phyloP scores from a whole-genome alignment of 2,113 vertebrate species.

The Ailurus styani region DNA sequence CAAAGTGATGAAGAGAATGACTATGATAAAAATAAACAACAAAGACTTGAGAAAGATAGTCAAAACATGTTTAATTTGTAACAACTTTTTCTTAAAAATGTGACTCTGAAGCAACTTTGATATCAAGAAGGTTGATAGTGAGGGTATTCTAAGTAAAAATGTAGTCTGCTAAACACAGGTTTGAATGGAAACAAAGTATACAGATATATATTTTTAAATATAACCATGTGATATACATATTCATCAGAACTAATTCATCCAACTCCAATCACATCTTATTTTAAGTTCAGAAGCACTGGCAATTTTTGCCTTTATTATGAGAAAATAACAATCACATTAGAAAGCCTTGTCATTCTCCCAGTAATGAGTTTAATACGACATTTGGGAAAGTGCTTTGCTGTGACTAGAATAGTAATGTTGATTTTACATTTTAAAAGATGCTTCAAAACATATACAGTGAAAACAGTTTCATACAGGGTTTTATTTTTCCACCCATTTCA shows the following conservation, averaged over 20 bases:
- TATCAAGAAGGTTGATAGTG: background rate
- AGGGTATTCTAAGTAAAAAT: background rate
- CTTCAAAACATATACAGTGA: conserved; percentile 55
- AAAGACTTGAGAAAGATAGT: background rate
- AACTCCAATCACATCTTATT: conserved; percentile 73
- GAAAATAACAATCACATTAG: conserved; percentile 78
- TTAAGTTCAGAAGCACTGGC: conserved; percentile 67
- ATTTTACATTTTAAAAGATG: conserved; percentile 75
- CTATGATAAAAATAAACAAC: background rate
- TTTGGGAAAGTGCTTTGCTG: conserved; percentile 71
- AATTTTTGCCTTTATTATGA: conserved; percentile 79
- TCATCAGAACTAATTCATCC: conserved; percentile 72
- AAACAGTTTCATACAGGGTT: conserved; percentile 33
- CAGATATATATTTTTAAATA: conserved; percentile 36
- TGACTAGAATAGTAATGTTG: conserved; percentile 70
- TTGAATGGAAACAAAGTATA: conserved; percentile 3
- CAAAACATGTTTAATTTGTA: background rate
- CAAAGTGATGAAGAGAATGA: background rate
- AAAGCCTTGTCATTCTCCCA: conserved; percentile 69
- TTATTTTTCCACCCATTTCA: conserved; percentile 63
- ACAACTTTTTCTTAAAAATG: background rate
- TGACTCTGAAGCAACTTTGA: background rate
- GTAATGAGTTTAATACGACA: conserved; percentile 75
- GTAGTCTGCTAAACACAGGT: background rate
- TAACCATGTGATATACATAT: conserved; percentile 65